Conservation (phyloP, 2,797 vertebrate genomes). For the Tamandua tetradactyla region DNA sequence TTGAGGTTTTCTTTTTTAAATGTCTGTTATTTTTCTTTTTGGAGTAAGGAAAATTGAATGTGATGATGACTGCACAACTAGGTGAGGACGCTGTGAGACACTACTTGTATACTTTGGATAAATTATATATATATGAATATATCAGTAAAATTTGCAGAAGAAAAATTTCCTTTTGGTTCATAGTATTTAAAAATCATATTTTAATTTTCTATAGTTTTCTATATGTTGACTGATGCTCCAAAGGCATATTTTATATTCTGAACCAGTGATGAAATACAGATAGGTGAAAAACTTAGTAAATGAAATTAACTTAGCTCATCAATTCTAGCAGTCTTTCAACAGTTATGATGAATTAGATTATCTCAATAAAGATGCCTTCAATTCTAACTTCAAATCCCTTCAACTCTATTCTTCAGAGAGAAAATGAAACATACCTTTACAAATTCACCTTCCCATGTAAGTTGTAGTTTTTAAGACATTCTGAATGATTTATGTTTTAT, state of each 20-base stretch:
- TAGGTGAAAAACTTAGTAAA: not conserved
- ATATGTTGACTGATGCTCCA: not conserved
- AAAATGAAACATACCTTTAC: slow-evolving; percentile 26
- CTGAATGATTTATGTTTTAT: slow-evolving; percentile 26
- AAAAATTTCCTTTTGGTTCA: slow-evolving; percentile 22
- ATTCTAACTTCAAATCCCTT: not conserved
- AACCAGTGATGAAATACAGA: slow-evolving; percentile 36
- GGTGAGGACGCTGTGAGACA: too few relatives aligned
- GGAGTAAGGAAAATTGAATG: too few relatives aligned
- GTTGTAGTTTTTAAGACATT: slow-evolving; percentile 19
- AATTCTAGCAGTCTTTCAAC: not conserved
- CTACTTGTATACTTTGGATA: too few relatives aligned
- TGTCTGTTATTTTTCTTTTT: too few relatives aligned
- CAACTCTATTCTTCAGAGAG: not conserved
- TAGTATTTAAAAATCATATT: not conserved
- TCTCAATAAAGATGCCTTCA: not conserved
- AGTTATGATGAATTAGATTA: slow-evolving; percentile 16
- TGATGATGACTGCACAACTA: too few relatives aligned
- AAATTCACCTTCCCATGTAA: not conserved
- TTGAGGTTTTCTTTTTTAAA: too few relatives aligned
- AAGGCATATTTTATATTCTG: slow-evolving; percentile 2
- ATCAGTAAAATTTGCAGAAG: too few relatives aligned
- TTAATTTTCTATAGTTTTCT: not conserved
- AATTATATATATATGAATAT: too few relatives aligned
- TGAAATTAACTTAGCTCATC: slow-evolving; percentile 3